Conservation (phyloP, 2,888 invertebrate genomes). For the Conistra vaccinii region DNA sequence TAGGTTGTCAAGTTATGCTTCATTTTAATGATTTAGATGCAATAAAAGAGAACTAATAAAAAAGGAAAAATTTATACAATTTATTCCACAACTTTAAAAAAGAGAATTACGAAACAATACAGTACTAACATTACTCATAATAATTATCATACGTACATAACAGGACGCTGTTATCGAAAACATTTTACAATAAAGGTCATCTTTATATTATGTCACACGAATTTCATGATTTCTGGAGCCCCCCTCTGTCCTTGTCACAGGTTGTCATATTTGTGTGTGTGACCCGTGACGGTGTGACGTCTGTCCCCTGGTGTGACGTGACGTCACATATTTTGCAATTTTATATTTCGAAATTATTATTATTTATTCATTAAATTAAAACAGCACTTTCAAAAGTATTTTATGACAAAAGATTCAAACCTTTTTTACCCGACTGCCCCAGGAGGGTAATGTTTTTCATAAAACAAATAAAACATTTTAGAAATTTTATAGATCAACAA, state of each 20-base stretch:
- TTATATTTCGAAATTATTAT: neutral
- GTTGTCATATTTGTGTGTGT: neutral
- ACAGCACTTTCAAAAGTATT: neutral
- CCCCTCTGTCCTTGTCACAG: neutral
- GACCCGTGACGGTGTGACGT: neutral
- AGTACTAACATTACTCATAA: conserved; percentile 42
- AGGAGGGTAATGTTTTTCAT: too few relatives aligned
- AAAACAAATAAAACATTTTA: too few relatives aligned
- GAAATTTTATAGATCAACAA: too few relatives aligned
- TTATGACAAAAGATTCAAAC: neutral
- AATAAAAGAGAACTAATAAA: conserved; percentile 50
- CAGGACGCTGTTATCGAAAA: conserved; percentile 31
- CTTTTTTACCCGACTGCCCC: too few relatives aligned
- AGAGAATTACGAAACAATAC: conserved; percentile 53
- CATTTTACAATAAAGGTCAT: conserved; percentile 2
- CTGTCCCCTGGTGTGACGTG: neutral
- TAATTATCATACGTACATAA: conserved; percentile 42
- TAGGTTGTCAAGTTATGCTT: neutral
- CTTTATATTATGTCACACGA: neutral
- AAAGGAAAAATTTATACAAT: conserved; percentile 66
- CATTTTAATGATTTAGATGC: neutral
- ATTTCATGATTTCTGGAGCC: neutral
- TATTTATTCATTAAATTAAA: neutral
- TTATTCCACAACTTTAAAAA: conserved; percentile 65
- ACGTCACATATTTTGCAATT: neutral